Conservation (phyloP, 2,113 vertebrate genomes). For the Tiliqua scincoides region DNA sequence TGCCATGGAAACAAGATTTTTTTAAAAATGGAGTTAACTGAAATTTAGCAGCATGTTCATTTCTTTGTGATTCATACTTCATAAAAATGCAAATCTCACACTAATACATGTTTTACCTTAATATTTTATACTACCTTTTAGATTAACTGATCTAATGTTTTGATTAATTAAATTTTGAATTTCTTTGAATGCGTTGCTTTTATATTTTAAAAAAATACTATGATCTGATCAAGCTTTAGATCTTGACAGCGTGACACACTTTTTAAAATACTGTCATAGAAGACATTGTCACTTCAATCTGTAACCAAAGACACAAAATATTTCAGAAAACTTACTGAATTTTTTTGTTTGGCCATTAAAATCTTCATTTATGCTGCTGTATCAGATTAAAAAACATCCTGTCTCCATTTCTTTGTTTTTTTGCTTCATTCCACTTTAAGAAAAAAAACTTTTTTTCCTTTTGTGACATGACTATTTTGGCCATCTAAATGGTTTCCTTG, state of each 20-base stretch:
- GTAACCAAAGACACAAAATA: constrained; percentile 69
- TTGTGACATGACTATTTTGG: neutral
- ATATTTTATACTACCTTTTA: constrained; percentile 78
- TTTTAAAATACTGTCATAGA: constrained; percentile 76
- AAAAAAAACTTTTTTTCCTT: neutral
- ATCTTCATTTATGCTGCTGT: constrained; percentile 49
- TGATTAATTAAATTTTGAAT: constrained; percentile 78
- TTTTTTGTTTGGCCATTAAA: constrained; percentile 49
- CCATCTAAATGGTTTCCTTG: neutral
- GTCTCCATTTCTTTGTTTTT: constrained; percentile 45
- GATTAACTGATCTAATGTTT: constrained; percentile 79
- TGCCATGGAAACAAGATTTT: constrained; percentile 83
- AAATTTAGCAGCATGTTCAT: constrained; percentile 83
- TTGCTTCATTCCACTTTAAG: constrained; percentile 29
- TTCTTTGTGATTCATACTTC: constrained; percentile 83
- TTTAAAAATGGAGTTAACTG: constrained; percentile 80
- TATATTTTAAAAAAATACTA: constrained; percentile 50
- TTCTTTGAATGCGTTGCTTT: constrained; percentile 61
- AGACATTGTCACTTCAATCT: constrained; percentile 71
- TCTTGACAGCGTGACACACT: constrained; percentile 72
- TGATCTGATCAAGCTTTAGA: constrained; percentile 72
- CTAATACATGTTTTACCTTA: constrained; percentile 81
- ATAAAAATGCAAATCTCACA: constrained; percentile 84
- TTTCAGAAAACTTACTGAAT: constrained; percentile 62
- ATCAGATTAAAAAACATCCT: constrained; percentile 34